phyloP scores from a whole-genome alignment of 2,797 vertebrate species.

The Hypotaenidia okinawae region DNA sequence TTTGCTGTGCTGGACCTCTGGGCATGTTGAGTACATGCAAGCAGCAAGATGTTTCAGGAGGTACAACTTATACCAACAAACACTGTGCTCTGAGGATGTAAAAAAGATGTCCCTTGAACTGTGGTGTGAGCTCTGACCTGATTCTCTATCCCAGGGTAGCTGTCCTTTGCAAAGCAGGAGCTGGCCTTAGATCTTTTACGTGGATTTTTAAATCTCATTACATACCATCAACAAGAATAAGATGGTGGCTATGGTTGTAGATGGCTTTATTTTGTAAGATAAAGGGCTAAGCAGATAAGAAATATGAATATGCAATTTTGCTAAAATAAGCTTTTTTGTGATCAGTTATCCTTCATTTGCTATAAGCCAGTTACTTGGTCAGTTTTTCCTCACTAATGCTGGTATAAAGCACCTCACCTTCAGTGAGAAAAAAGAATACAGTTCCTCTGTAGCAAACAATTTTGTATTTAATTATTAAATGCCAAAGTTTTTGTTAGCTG shows the following conservation, averaged over 20 bases:
- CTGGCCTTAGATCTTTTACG: background rate
- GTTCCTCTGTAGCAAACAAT: background rate
- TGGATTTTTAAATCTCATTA: background rate
- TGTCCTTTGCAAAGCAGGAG: background rate
- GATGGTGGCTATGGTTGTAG: fast-evolving
- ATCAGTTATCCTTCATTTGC: background rate
- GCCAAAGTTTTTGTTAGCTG: background rate
- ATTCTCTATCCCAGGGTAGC: background rate
- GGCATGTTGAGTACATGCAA: fast-evolving
- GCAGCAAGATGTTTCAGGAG: background rate
- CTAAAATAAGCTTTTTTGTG: background rate
- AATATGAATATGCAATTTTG: background rate
- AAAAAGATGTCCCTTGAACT: background rate
- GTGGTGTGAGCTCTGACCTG: background rate
- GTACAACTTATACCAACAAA: background rate
- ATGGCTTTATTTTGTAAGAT: background rate
- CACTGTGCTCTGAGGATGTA: fast-evolving
- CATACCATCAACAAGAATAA: background rate
- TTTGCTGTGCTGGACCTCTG: background rate
- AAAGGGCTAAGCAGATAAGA: background rate
- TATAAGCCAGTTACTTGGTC: background rate
- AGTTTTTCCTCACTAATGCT: background rate
- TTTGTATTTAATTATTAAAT: background rate
- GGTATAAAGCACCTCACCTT: background rate
- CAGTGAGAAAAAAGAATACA: background rate